Base-by-base conservation (phyloP, 1,140 invertebrate genomes). In the Brachionus manjavacas region DNA sequence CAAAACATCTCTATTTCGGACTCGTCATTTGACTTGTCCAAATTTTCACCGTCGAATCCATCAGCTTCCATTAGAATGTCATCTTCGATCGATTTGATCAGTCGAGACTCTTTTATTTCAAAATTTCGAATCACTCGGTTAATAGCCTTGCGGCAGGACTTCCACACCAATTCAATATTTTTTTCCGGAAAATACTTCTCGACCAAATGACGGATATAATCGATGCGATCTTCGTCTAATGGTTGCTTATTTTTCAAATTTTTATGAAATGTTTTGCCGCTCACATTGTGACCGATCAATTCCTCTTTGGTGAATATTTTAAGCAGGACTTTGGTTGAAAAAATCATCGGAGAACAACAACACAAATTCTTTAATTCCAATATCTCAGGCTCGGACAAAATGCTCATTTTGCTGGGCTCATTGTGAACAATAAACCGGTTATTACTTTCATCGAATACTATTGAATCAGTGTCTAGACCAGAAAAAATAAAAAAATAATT, bases 141-240 rank as follows among this genome's bases (percentile, higher is more conserved):
- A 64, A 81, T 81, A 11, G 79, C 79, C 39, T 60, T 81, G 12
- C 79, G 79, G 31, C 79, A 81, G 9, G 64, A 64, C 31, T 81
- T 81, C 79, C 79, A 81, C 16, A 81, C 31, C 11, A 39, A 12
- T 46, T 81, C 79, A 20, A 60, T 35, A 81, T 39, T 81, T 60
- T 43, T 60, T 11, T 60, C 60, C 16, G 52, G 52, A 81, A 81
- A 81, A 43, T 81, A 64, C 35, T 81, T 81, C 14, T 81, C 79
- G 52, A 81, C 79, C 52, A 81, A 68, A 60, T 43, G 64, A 23
- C 79, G 79, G n/a, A 81, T 81, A 46, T 81, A 81, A 14, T 81
- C 64, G 23, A 81, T 81, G 12, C 79, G 79, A 43, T 68, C 52
- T 23, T 81, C 79, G 14, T 81, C 79, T 23, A 81, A 46, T 35